phyloP scores from a whole-genome alignment of 2,797 vertebrate genomes.

The Anas bahamensis region DNA sequence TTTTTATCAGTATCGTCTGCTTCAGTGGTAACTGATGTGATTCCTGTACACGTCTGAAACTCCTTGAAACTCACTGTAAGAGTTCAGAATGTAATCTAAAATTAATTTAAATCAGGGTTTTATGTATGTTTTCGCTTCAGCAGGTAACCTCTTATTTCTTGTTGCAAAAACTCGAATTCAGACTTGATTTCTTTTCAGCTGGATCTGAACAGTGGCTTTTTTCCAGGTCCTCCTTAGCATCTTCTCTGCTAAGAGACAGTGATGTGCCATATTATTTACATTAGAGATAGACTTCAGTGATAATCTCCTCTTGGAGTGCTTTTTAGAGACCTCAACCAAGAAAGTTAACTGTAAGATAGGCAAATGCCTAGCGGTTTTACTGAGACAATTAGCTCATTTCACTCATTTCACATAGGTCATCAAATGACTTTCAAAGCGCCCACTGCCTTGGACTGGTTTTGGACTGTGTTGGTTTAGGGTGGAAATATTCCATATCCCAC shows the following conservation, averaged over 20 bases:
- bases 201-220: neutral
- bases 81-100: neutral
- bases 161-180: neutral
- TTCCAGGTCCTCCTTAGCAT: neutral
- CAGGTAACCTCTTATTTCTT: neutral
- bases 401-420: neutral
- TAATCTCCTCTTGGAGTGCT: neutral
- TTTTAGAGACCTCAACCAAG: neutral
- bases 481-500: conserved; percentile 31
- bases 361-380: neutral
- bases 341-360: neutral
- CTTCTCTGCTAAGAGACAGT: neutral
- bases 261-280: neutral
- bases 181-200: neutral
- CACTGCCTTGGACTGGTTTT: neutral
- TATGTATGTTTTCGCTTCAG: neutral
- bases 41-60: neutral
- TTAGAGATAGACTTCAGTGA: neutral
- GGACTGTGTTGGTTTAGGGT: neutral
- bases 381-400: neutral
- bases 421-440: neutral
- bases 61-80: too few relatives aligned
- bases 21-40: neutral
- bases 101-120: neutral
- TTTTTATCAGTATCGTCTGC: neutral